Evolutionary conservation across 2,888 invertebrate species (phyloP).

Genomic region (Acheta domesticus): DNA sequence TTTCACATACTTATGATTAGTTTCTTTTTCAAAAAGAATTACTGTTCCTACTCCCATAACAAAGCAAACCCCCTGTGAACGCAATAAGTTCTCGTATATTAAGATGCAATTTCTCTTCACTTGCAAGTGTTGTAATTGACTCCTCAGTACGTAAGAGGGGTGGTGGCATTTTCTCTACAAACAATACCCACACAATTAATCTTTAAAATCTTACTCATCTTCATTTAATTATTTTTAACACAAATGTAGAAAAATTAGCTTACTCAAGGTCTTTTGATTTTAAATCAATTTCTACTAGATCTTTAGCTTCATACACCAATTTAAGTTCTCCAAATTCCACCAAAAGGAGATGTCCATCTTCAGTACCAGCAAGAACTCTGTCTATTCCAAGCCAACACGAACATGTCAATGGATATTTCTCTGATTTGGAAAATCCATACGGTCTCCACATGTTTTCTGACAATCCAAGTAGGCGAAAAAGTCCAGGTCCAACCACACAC

Average conservation of each 20-base stretch:
- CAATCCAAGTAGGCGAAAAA: slow-evolving; percentile 72
- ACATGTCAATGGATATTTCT: slow-evolving; percentile 68
- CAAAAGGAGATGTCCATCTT: slow-evolving; percentile 69
- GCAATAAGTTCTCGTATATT: too few relatives aligned
- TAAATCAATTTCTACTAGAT: slow-evolving; percentile 59
- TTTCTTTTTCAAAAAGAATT: slow-evolving; percentile 77
- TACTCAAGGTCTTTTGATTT: slow-evolving; percentile 58
- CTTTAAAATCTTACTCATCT: background rate
- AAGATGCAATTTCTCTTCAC: too few relatives aligned
- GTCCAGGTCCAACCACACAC: slow-evolving; percentile 62
- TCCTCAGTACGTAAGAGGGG: background rate
- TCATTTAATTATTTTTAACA: background rate
- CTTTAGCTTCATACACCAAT: slow-evolving; percentile 59
- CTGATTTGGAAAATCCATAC: slow-evolving; percentile 80
- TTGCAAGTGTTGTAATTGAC: background rate
- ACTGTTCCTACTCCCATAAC: slow-evolving; percentile 71
- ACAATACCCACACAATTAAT: background rate
- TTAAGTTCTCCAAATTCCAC: slow-evolving; percentile 84
- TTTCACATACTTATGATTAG: slow-evolving; percentile 65
- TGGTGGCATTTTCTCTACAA: background rate
- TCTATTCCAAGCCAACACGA: slow-evolving; percentile 82
- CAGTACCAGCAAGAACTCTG: slow-evolving; percentile 76
- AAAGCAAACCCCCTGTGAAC: slow-evolving; percentile 64
- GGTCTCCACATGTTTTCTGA: slow-evolving; percentile 76
- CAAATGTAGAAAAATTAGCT: slow-evolving; percentile 36